Percentiles rank a stretch among this genome's conserved stretches.
phyloP scores from a whole-genome alignment of 2,888 invertebrate genomes.

The Frankliniella fusca region DNA sequence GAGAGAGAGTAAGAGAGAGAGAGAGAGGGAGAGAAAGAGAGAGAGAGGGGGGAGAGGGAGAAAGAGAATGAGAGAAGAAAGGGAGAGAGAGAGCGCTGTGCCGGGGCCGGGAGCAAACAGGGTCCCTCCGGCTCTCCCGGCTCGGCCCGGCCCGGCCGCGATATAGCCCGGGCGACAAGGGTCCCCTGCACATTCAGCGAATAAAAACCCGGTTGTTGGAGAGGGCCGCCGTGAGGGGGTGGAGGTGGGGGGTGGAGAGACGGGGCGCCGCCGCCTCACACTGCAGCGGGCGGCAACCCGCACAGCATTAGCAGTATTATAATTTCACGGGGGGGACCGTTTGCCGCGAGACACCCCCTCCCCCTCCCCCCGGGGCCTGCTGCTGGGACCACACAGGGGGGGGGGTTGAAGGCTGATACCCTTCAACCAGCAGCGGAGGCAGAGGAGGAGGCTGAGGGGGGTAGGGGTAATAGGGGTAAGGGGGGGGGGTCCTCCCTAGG shows the following conservation, averaged over 20 bases:
- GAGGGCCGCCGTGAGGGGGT: background rate
- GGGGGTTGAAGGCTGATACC: no score
- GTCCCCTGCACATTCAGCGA: background rate
- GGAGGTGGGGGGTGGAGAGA: background rate
- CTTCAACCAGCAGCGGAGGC: background rate
- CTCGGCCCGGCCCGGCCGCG: background rate
- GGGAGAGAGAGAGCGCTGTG: background rate
- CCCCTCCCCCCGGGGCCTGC: background rate
- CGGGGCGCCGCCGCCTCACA: background rate
- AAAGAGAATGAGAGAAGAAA: background rate
- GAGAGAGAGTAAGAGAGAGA: background rate
- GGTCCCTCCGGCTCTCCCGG: background rate
- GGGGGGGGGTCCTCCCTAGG: background rate
- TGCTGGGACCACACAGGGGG: background rate
- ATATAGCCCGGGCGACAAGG: background rate
- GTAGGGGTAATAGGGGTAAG: no score
- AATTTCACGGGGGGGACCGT: slow-evolving; percentile 11
- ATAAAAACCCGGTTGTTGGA: background rate
- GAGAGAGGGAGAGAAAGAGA: background rate
- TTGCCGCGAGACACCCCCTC: background rate
- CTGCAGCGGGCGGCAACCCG: background rate
- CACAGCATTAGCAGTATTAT: slow-evolving; percentile 11
- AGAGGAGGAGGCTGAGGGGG: background rate
- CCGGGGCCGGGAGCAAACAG: background rate
- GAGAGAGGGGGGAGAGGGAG: background rate